A percentile compares a stretch with the other conserved stretches of the same genome.
These are phyloP conservation scores for Corydoras sp. DNA, from an alignment of 2,113 vertebrate genomes.

Conservation along the genomic window DNA sequence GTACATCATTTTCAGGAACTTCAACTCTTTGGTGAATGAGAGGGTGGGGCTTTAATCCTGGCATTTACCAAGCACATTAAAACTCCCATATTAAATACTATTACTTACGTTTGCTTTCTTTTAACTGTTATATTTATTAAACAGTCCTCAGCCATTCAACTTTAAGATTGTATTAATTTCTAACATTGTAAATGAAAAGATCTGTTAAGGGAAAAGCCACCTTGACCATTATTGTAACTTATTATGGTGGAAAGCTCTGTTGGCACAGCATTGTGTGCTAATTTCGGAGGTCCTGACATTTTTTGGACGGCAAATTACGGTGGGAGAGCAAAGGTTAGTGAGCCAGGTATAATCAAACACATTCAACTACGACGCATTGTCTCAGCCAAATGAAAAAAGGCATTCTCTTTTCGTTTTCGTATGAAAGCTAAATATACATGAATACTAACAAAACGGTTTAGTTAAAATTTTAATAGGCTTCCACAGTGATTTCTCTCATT, in stretches of 20 bases:
- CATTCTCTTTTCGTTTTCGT: conserved; percentile 64
- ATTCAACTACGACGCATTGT: conserved; percentile 58
- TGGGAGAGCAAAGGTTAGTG: conserved; percentile 56
- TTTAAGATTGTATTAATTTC: too few relatives aligned
- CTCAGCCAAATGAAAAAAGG: conserved; percentile 50
- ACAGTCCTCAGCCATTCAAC: too few relatives aligned
- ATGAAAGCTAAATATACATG: conserved; percentile 67
- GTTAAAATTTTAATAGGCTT: conserved; percentile 71
- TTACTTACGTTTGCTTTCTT: too few relatives aligned
- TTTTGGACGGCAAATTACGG: conserved; percentile 25
- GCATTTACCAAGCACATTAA: too few relatives aligned
- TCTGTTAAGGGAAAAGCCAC: conserved; percentile 1
- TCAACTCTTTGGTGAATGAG: too few relatives aligned
- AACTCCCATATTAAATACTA: too few relatives aligned
- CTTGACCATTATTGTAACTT: conserved; percentile 10
- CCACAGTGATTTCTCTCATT: conserved; percentile 69
- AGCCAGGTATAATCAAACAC: conserved; percentile 63
- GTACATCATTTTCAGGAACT: too few relatives aligned
- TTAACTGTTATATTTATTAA: too few relatives aligned
- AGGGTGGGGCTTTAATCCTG: too few relatives aligned
- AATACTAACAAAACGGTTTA: conserved; percentile 68
- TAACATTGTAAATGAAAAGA: neutral
- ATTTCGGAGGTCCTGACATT: conserved; percentile 19
- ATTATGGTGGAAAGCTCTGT: neutral
- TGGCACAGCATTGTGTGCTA: conserved; percentile 9